Evolutionary conservation across 1,140 invertebrate genomes (phyloP).

Genomic region (Meteorus sp.): DNA sequence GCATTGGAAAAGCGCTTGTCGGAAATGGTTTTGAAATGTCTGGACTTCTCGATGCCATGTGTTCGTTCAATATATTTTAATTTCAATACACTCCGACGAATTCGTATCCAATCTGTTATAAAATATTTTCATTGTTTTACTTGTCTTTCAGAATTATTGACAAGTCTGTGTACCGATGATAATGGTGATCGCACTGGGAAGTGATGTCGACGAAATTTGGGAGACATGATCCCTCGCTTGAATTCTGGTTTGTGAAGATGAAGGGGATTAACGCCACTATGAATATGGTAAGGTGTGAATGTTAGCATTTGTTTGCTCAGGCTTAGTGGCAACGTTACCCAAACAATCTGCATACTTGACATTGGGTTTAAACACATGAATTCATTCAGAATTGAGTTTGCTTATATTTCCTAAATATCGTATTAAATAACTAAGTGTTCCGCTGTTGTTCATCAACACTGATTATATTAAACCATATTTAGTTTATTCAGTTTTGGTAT

Average conservation of each 20-base stretch:
- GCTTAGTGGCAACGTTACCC: slow-evolving; percentile 36
- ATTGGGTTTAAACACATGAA: not conserved
- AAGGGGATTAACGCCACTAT: slow-evolving; percentile 44
- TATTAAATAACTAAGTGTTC: too few relatives aligned
- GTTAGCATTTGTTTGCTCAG: slow-evolving; percentile 36
- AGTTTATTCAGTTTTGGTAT: too few relatives aligned
- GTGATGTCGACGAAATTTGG: too few relatives aligned
- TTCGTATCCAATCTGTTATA: too few relatives aligned
- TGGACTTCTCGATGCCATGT: slow-evolving; percentile 30
- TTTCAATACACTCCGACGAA: not conserved
- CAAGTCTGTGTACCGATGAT: too few relatives aligned
- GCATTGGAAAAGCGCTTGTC: slow-evolving; percentile 17
- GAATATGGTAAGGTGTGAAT: slow-evolving; percentile 50
- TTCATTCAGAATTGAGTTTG: slow-evolving; percentile 1
- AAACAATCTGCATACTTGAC: slow-evolving; percentile 41
- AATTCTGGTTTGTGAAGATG: too few relatives aligned
- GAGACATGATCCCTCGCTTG: too few relatives aligned
- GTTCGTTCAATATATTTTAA: not conserved
- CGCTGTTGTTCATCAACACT: too few relatives aligned
- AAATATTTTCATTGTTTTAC: too few relatives aligned
- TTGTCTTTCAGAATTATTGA: too few relatives aligned
- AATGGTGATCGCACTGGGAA: too few relatives aligned
- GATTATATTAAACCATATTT: too few relatives aligned
- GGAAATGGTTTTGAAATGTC: slow-evolving; percentile 30
- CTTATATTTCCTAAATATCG: not conserved